Base-by-base conservation (phyloP, 2,113 vertebrate genomes). In the Megaceryle torquata region DNA sequence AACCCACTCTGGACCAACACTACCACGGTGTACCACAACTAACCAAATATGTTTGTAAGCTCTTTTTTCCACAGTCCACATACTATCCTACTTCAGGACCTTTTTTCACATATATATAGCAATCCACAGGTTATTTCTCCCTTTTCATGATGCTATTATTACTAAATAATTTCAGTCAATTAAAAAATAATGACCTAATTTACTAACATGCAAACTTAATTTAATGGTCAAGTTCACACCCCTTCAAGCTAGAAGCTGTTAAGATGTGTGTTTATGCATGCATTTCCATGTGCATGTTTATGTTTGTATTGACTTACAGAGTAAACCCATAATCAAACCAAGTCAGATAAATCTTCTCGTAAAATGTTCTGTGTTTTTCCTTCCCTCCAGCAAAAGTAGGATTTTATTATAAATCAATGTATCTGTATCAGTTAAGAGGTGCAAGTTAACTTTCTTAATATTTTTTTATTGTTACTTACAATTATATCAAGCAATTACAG, bases 371-470 rank as follows among this genome's bases (percentile, higher is more conserved):
- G 51, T 79, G 44, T n/a, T 33, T 92, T 96, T 79, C 16, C 19
- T 94, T 89, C 60, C n/a, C 25, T 69, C 41, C 50, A 95, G 75
- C 28, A 82, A 90, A 93, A 75, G 17, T 60, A 13, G 6, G 37
- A 65, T 78, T 93, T 83, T 61, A 43, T 72, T 91, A 64, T 48
- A 95, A 96, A 86, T 65, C 75, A 56, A 56, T 7, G 1, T 29
- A 91, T 67, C 72, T n/a, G 33, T 33, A 92, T 21, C 79, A 70
- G 31, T 71, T 74, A 88, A 67, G 61, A 91, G n/a, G 64, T 74
- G 10, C 15, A 61, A 87, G 12, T 86, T 70, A 91, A 78, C 43
- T 8, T 39, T 64, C 31, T 90, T 72, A 74, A 29, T 82, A 79
- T 28, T 86, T 92, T 86, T 87, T 24, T 54, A 51, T 41, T 63